Conservation (phyloP, 2,113 vertebrate species). For the Anser brachyrhynchus region DNA sequence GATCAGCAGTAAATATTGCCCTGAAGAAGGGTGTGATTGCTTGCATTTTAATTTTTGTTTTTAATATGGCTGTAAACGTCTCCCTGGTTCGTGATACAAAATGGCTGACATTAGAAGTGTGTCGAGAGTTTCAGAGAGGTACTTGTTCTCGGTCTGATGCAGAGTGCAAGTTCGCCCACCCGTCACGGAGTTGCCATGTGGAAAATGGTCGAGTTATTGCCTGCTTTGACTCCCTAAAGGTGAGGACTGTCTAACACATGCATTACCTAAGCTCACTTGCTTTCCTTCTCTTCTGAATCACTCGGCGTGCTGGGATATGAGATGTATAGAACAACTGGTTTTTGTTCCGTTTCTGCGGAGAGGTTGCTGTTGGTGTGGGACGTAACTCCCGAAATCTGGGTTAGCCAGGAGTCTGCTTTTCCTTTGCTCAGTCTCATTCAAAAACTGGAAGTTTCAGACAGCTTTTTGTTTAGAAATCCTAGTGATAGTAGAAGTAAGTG, state of each 20-base stretch:
- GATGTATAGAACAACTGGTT: not conserved
- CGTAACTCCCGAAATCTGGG: not conserved
- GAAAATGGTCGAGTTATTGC: constrained; percentile 98
- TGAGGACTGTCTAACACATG: constrained; percentile 72
- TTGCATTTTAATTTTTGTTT: constrained; percentile 68
- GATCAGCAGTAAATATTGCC: constrained; percentile 43
- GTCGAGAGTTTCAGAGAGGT: constrained; percentile 97
- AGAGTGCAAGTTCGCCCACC: constrained; percentile 99
- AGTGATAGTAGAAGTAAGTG: not conserved
- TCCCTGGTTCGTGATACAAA: constrained; percentile 95
- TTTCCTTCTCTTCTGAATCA: not conserved
- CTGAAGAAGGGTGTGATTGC: constrained; percentile 60
- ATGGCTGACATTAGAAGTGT: constrained; percentile 99
- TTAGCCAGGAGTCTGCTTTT: not conserved
- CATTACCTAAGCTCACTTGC: constrained; percentile 16
- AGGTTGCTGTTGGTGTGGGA: not conserved
- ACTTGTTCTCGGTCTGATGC: constrained; percentile 93
- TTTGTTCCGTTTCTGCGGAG: not conserved
- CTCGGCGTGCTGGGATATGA: not conserved
- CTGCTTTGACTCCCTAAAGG: constrained; percentile 99
- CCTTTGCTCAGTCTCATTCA: not conserved
- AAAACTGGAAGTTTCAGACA: not conserved
- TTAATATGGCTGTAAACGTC: constrained; percentile 89
- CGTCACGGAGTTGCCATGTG: constrained; percentile 95
- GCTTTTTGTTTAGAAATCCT: not conserved